phyloP scores from a whole-genome alignment of 2,797 vertebrate genomes.

The Anabas testudineus region DNA sequence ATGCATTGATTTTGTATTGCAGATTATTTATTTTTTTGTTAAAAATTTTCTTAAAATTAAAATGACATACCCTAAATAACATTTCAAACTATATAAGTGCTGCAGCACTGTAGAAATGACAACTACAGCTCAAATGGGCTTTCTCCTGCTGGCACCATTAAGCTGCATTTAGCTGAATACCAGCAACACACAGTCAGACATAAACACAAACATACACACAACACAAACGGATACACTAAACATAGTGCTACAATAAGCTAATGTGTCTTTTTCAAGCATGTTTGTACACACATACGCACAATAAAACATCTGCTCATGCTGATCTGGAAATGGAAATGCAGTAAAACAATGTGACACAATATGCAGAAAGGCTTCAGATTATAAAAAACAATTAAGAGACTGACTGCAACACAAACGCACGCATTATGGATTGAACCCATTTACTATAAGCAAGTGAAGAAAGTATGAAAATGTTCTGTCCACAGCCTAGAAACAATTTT shows the following conservation, averaged over 20 bases:
- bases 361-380: conserved; percentile 28
- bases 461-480: too few species aligned
- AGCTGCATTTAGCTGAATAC: conserved; percentile 40
- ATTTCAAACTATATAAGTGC: not conserved
- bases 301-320: conserved; percentile 53
- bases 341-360: conserved; percentile 26
- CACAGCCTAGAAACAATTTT: too few species aligned
- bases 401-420: not conserved
- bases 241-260: not conserved
- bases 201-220: conserved; percentile 1
- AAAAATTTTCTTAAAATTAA: too few species aligned
- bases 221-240: not conserved
- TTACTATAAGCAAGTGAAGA: too few species aligned
- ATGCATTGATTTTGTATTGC: too few species aligned
- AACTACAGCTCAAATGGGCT: conserved; percentile 4
- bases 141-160: conserved; percentile 47
- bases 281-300: conserved; percentile 17
- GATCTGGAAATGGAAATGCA: conserved; percentile 49
- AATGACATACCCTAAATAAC: not conserved
- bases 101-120: not conserved
- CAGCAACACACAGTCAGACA: conserved; percentile 12
- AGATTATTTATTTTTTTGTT: too few species aligned
- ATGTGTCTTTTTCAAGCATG: not conserved
- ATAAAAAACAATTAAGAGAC: conserved; percentile 22
- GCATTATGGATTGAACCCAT: conserved; percentile 16